Evolutionary conservation across 1,140 invertebrate genomes (phyloP).

Genomic region (Sesamia nonagrioides): DNA sequence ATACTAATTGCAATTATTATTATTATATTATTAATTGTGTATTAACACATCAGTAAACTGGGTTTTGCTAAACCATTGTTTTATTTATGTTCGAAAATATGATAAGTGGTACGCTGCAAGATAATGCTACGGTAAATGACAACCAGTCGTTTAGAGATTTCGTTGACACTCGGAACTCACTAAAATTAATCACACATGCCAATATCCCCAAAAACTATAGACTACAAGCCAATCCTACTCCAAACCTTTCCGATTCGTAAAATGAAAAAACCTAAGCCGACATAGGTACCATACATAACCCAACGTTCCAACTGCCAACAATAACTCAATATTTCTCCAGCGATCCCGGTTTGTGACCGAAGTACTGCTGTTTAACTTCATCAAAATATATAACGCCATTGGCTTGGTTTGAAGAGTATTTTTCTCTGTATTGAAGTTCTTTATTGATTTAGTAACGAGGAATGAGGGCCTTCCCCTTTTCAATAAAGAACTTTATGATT

Average conservation of each 20-base stretch:
- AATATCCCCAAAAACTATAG: neutral
- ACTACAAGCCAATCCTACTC: neutral
- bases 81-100: no score
- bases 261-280: conserved; percentile 12
- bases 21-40: no score
- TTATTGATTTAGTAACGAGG: conserved; percentile 32
- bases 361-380: conserved; percentile 54
- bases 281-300: conserved; percentile 16
- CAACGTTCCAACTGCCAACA: conserved; percentile 28
- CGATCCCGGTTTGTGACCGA: conserved; percentile 49
- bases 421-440: conserved; percentile 18
- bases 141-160: no score
- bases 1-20: no score
- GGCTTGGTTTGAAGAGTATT: conserved; percentile 23
- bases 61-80: no score
- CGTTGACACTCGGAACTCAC: no score
- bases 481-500: no score
- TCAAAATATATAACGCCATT: conserved; percentile 57
- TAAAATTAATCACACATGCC: no score
- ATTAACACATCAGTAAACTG: no score
- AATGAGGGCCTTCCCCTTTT: no score
- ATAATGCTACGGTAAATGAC: no score
- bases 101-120: no score
- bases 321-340: conserved; percentile 63
- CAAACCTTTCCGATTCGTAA: neutral